A percentile compares a stretch with the other conserved stretches of the same genome.
Evolutionary conservation across 2,113 vertebrate species (phyloP).

Genomic region (Ancistrus triradiatus): DNA sequence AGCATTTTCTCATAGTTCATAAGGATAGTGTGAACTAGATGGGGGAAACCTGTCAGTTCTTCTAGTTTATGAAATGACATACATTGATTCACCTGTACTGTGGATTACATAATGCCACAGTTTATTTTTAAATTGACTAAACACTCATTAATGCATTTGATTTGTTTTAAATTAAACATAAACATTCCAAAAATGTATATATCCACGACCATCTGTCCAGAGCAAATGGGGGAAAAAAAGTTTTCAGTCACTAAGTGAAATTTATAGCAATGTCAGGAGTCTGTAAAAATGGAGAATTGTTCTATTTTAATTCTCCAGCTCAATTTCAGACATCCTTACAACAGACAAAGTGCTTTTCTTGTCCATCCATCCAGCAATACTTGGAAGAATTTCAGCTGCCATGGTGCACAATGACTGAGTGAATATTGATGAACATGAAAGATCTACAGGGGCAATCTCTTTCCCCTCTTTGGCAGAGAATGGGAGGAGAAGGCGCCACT

Average conservation of each 20-base stretch:
- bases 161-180: too few species aligned
- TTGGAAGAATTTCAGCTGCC: slow-evolving; percentile 74
- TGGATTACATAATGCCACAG: too few species aligned
- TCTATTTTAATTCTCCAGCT: slow-evolving; percentile 75
- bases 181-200: too few species aligned
- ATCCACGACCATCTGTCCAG: slow-evolving; percentile 64
- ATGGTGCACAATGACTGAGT: slow-evolving; percentile 72
- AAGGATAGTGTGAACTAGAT: slow-evolving; percentile 11
- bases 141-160: too few species aligned
- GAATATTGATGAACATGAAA: slow-evolving; percentile 78
- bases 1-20: slow-evolving; percentile 55
- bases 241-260: slow-evolving; percentile 73
- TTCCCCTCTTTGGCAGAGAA: slow-evolving; percentile 51
- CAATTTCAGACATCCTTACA: slow-evolving; percentile 64
- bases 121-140: too few species aligned
- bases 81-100: too few species aligned
- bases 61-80: background rate
- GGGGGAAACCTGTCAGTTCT: background rate
- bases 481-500: slow-evolving; percentile 53
- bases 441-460: slow-evolving; percentile 62
- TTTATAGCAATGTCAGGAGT: slow-evolving; percentile 66
- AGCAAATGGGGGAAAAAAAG: slow-evolving; percentile 66
- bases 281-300: slow-evolving; percentile 68
- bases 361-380: slow-evolving; percentile 64
- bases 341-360: slow-evolving; percentile 61